Evolutionary conservation across 2,797 vertebrate species (phyloP), one percentile per base, ranked within the genome.

Genomic region (Lophotriccus pileatus): DNA sequence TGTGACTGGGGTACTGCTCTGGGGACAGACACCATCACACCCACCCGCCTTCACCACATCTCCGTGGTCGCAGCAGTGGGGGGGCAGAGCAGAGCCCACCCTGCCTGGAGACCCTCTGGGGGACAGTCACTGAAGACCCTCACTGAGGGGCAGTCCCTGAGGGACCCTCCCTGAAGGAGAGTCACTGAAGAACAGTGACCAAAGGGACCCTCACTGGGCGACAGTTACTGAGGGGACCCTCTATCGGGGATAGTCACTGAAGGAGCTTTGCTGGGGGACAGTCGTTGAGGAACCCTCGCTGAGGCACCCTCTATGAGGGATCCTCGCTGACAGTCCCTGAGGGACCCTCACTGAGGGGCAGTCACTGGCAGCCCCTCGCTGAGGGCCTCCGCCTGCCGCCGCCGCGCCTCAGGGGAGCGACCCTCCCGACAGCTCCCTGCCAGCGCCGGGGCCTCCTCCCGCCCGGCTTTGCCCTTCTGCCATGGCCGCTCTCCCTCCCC

Each of bases 1-100:
- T 2, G 8, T 0, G 14, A 11, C 52, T 14, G 86, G 16, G 24
- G 50, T 30, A 7, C 10, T 2, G 5, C n/a, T 10, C 0, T 6
- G 34, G 39, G 39, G 14, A 58, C 68, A 8, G 87, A 7, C 34
- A 7, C 55, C 46, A 1, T 34, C 39, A 1, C 2, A 1, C 9
- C 2, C 53, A 3, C 14, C 49, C 4, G 1, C 53, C 46, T 3
- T 12, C 21, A 32, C 28, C 32, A 1, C 0, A 0, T 8, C 46
- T 44, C 32, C 16, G 25, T 1, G 25, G 30, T 30, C 24, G 13
- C 24, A 5, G 37, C 7, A 17, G 20, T 0, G 52, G 12, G 5
- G 19, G 12, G 10, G 30, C 24, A 3, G 25, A n/a, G 36, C 25
- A 3, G 66, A 14, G 52, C 49, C 27, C 27, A 11, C 34, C 24